These are phyloP conservation scores for Hyles vespertilio DNA, from an alignment of 1,140 invertebrate genomes.

Conservation along the genomic window DNA sequence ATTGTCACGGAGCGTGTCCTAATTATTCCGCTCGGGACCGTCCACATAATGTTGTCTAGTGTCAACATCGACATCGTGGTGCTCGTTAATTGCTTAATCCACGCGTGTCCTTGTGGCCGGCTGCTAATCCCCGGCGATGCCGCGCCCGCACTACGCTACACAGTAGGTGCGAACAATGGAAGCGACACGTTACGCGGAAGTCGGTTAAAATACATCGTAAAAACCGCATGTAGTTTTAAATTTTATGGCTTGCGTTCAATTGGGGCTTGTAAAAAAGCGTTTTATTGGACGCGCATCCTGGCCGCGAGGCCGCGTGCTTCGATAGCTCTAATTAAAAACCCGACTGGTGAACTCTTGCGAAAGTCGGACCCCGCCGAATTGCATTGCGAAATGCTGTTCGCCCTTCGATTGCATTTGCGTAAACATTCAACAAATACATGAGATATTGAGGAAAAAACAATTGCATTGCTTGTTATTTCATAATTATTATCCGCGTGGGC, in stretches of 20 bases:
- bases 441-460: conserved; percentile 1
- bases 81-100: conserved; percentile 54
- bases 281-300: conserved; percentile 70
- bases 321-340: conserved; percentile 67
- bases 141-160: conserved; percentile 10
- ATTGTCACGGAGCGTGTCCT: conserved; percentile 49
- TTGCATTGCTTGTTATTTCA: no score
- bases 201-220: conserved; percentile 63
- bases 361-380: conserved; percentile 31
- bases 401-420: conserved; percentile 24
- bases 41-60: conserved; percentile 51
- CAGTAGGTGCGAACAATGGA: conserved; percentile 45
- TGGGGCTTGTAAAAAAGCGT: conserved; percentile 68
- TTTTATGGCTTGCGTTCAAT: conserved; percentile 69
- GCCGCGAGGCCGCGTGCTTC: conserved; percentile 54
- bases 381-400: conserved; percentile 31
- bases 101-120: conserved; percentile 44
- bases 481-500: no score
- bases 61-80: conserved; percentile 37
- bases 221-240: conserved; percentile 62
- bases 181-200: conserved; percentile 56
- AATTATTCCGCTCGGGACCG: conserved; percentile 38
- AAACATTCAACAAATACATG: conserved; percentile 21
- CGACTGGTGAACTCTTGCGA: conserved; percentile 48
- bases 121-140: conserved; percentile 35